phyloP scores from a whole-genome alignment of 1,140 invertebrate genomes.

The Paramacrobiotus metropolitanus region DNA sequence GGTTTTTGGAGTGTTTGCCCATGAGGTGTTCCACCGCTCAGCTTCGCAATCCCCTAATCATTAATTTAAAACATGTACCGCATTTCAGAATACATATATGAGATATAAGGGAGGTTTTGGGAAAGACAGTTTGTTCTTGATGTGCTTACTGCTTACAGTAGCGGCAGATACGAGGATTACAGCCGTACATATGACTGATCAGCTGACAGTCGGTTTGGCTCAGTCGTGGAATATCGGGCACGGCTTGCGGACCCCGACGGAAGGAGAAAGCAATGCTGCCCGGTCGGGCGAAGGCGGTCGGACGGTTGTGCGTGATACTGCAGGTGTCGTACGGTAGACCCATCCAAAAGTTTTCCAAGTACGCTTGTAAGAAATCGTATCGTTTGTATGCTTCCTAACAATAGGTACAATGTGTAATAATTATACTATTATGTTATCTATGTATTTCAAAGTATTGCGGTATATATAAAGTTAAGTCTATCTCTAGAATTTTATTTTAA shows the following conservation, averaged over 20 bases:
- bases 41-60: background rate
- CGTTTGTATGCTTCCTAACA: too few relatives aligned
- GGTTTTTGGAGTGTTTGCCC: too few relatives aligned
- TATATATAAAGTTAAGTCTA: too few relatives aligned
- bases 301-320: background rate
- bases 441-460: too few relatives aligned
- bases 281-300: background rate
- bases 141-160: background rate
- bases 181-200: background rate
- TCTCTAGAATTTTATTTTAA: too few relatives aligned
- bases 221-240: background rate
- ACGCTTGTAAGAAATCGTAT: too few relatives aligned
- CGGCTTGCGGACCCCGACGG: background rate
- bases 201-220: background rate
- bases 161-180: background rate
- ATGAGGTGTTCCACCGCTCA: background rate
- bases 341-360: too few relatives aligned
- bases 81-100: too few relatives aligned
- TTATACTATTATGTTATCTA: too few relatives aligned
- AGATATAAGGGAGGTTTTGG: too few relatives aligned
- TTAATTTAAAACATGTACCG: background rate
- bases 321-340: background rate
- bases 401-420: too few relatives aligned
- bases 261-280: background rate
- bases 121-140: background rate